Evolutionary conservation across 2,888 invertebrate genomes (phyloP).

Genomic region (Drosophila parthenogenetica): DNA sequence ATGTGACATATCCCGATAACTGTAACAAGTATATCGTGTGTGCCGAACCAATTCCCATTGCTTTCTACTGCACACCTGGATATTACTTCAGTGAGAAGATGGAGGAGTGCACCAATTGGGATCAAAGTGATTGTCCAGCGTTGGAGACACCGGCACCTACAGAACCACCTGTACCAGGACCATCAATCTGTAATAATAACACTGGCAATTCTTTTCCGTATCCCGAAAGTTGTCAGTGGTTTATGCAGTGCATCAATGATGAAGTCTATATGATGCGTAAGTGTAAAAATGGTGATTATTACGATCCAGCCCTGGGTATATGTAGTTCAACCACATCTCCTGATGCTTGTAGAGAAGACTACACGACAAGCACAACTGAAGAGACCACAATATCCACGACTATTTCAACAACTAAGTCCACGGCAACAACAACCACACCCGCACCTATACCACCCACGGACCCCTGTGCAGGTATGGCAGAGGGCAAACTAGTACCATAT

Average conservation of each 20-base stretch:
- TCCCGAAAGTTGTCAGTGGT: constrained; percentile 60
- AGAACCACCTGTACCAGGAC: constrained; percentile 24
- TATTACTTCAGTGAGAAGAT: constrained; percentile 83
- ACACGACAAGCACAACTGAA: constrained; percentile 1
- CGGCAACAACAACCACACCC: constrained; percentile 17
- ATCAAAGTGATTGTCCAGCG: constrained; percentile 82
- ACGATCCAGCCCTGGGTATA: constrained; percentile 46
- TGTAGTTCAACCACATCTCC: constrained; percentile 50
- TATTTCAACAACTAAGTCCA: constrained; percentile 5
- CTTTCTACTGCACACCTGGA: constrained; percentile 86
- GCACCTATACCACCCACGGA: constrained; percentile 19
- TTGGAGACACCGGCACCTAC: constrained; percentile 29
- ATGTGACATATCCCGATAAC: constrained; percentile 70
- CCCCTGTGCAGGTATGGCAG: constrained; percentile 41
- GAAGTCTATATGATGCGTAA: constrained; percentile 85
- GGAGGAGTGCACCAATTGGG: constrained; percentile 67
- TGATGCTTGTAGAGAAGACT: constrained; percentile 47
- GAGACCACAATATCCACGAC: background rate
- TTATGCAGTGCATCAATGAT: constrained; percentile 53
- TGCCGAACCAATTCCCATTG: constrained; percentile 76
- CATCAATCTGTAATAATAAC: constrained; percentile 31
- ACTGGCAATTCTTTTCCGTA: constrained; percentile 41
- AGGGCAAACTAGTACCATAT: constrained; percentile 55
- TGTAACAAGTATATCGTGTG: constrained; percentile 75
- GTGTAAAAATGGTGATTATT: constrained; percentile 84